Base-by-base conservation (phyloP, 2,113 vertebrate species). In the Chaetops frenatus region DNA sequence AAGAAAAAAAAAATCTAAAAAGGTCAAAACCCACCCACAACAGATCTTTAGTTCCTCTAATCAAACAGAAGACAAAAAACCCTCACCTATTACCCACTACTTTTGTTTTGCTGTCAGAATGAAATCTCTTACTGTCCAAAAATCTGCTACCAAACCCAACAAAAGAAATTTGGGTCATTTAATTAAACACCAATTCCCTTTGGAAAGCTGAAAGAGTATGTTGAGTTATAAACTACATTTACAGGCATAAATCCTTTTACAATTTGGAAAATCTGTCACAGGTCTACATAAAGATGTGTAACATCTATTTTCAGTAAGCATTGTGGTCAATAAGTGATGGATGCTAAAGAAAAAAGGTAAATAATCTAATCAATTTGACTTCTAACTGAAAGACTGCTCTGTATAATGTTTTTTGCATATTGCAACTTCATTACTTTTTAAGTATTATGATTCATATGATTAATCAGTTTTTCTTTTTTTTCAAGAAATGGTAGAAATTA, bases 401-500 rank as follows among this genome's bases (percentile, higher is more conserved):
- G 38, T 31, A 67, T 16, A 70, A 60, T 1, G 0, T 31, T 54
- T 44, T 80, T 64, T 47, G 13, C 36, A 64, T 51, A 36, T 64
- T 47, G 50, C 51, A 88, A 54, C 12, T 83, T 96, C 50, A 80
- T 62, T 96, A 89, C 81, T 94, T 88, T 92, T 94, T 61, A 92
- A 91, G 60, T 90, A 74, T 90, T 90, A 64, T 81, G 94, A 97
- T 91, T 96, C 88, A 78, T 78, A 28, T 74, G 53, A 94, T n/a
- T n/a, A 94, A 85, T 67, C 74, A 87, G 11, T 19, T 86, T 76
- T 85, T 94, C 29, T 61, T 65, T 90, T 92, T 92, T 95, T 97
- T 88, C 81, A 92, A 77, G 64, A 96, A 96, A 96, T 89, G 92
- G 86, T 44, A 87, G 81, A 94, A 94, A 97, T 89, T 93, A 85